Evolutionary conservation across 2,888 invertebrate species (phyloP).

Genomic region (Escarpia spicata): DNA sequence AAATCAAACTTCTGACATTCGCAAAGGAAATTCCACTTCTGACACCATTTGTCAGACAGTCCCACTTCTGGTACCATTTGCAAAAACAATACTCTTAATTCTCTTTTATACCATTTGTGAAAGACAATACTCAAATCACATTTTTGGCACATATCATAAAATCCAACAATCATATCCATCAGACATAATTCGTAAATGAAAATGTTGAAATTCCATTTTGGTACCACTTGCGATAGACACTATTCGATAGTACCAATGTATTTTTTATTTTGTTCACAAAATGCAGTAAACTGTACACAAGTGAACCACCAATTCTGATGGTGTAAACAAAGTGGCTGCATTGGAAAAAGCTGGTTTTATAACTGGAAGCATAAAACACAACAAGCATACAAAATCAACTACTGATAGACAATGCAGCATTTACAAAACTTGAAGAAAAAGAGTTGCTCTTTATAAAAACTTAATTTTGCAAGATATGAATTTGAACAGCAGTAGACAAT

Average conservation of each 20-base stretch:
- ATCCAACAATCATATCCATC: background rate
- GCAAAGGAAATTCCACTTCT: background rate
- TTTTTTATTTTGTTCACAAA: background rate
- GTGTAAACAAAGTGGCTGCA: background rate
- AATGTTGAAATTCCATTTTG: background rate
- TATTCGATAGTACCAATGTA: background rate
- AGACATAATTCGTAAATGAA: background rate
- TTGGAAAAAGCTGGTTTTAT: background rate
- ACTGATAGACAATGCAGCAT: background rate
- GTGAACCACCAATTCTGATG: background rate
- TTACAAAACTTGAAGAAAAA: background rate
- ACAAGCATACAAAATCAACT: background rate
- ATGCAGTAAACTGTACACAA: background rate
- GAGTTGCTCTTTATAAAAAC: too few species aligned
- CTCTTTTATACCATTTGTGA: background rate
- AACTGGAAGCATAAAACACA: background rate
- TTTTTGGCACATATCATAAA: background rate
- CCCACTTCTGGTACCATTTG: background rate
- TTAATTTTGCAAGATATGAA: too few species aligned
- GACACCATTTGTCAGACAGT: background rate
- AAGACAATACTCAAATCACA: background rate
- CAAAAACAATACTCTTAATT: background rate
- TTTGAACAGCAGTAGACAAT: too few species aligned
- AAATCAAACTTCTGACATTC: background rate
- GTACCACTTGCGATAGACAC: background rate